A percentile compares a stretch with the other conserved stretches of the same genome.
Evolutionary conservation across 1,140 invertebrate species (phyloP).

Genomic region (Tetragonula clypearis): DNA sequence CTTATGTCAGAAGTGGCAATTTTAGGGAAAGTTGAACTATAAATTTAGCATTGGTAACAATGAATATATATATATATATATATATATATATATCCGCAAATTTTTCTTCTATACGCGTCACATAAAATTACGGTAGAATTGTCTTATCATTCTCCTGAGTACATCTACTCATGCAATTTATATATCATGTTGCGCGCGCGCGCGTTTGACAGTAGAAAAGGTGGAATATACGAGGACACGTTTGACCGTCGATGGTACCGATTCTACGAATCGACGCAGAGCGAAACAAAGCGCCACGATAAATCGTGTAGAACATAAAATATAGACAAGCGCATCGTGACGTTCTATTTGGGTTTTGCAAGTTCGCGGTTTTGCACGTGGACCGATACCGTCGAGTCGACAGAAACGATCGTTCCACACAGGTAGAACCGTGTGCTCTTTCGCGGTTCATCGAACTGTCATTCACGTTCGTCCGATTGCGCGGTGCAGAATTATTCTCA

Average conservation of each 20-base stretch:
- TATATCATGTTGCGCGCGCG: not conserved
- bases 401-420: conserved; percentile 57
- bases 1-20: not conserved
- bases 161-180: not conserved
- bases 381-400: conserved; percentile 69
- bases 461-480: conserved; percentile 1
- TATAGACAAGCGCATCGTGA: not conserved
- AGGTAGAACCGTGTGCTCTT: conserved; percentile 14
- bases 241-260: conserved; percentile 1
- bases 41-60: not conserved
- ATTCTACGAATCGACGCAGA: not conserved
- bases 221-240: not conserved
- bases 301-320: not conserved
- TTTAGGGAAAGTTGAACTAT: not conserved
- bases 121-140: not conserved
- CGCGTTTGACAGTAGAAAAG: conserved; percentile 1
- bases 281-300: not conserved
- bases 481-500: not conserved
- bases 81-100: not conserved
- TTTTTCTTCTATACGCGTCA: not conserved
- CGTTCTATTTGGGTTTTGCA: conserved; percentile 1
- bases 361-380: conserved; percentile 36
- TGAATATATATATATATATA: not conserved
- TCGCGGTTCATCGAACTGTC: conserved; percentile 73
- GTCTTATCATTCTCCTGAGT: not conserved